Conservation (phyloP, 2,888 invertebrate genomes). For the Nycteola revayana region DNA sequence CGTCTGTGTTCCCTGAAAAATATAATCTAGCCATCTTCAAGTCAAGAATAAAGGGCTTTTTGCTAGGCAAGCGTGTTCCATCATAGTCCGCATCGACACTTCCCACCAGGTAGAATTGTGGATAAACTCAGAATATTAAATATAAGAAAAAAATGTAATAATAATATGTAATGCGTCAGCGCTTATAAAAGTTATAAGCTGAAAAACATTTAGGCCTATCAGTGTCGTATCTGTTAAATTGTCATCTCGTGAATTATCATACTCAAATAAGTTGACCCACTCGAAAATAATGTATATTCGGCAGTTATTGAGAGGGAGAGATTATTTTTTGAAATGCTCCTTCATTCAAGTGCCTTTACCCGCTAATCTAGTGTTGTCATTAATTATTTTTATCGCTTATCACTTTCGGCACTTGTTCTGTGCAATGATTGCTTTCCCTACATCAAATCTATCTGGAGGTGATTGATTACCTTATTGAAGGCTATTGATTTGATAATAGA, state of each 20-base stretch:
- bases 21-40: too few relatives aligned
- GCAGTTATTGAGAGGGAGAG: constrained; percentile 73
- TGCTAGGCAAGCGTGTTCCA: too few relatives aligned
- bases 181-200: not conserved
- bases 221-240: constrained; percentile 24
- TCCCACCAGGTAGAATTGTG: too few relatives aligned
- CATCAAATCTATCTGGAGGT: constrained; percentile 37
- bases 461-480: constrained; percentile 35
- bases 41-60: too few relatives aligned
- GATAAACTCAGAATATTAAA: too few relatives aligned
- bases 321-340: constrained; percentile 80
- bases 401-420: constrained; percentile 68
- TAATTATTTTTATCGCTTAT: constrained; percentile 82
- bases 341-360: constrained; percentile 74
- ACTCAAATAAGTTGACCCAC: constrained; percentile 71
- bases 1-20: too few relatives aligned
- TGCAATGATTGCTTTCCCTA: constrained; percentile 53
- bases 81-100: too few relatives aligned
- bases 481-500: too few relatives aligned
- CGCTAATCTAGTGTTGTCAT: constrained; percentile 77
- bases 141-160: too few relatives aligned
- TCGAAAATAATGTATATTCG: constrained; percentile 72
- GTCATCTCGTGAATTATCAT: constrained; percentile 57
- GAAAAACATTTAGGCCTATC: constrained; percentile 15
- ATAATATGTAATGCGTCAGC: constrained; percentile 1